Base-by-base conservation (phyloP, 2,888 invertebrate genomes). In the Venustoraphidia nigricollis region DNA sequence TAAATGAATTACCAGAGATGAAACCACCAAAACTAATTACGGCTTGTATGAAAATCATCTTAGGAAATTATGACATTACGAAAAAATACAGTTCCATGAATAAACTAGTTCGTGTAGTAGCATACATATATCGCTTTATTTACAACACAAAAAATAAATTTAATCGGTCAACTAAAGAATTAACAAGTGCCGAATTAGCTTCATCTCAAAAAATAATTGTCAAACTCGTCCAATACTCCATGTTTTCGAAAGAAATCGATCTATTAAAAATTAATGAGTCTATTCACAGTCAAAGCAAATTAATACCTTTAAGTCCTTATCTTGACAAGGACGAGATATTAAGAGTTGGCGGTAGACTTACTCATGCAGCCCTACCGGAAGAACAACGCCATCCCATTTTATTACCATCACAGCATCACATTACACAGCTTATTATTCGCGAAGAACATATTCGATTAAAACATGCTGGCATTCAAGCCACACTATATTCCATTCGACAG, bases 401-500 rank as follows among this genome's bases (percentile, higher is more conserved):
- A 5, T 17, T 46, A 3, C 43, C 42, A 10, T n/a, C 8, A 4
- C 34, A 27, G 9, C 47, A 47, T 34, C 36, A 36, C 9, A 10
- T 47, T 11, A 47, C 47, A 9, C 41, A 42, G 36, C 10, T 42
- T n/a, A 47, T 54, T 9, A 46, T 57, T 8, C 36, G 45, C 9
- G 34, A 50, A 42, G 45, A 51, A 11, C 56, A 56, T 51, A 13
- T 36, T 11, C 9, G 41, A 17, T 10, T 50, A 10, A 37, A 52
- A 13, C 53, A 50, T 44, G 54, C 53, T 11, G 52, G 56, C 39
- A 44, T 54, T 50, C 51, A 27, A 48, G 34, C 50, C 27, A 52
- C 51, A 10, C 46, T 57, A 36, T 53, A 54, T 41, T 47, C 53
- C 14, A 52, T 57, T 27, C 47, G 58, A 39, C 36, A 34, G 27